These are phyloP conservation scores for Carcharodon carcharias DNA, from an alignment of 2,797 vertebrate species.

Conservation along the genomic window DNA sequence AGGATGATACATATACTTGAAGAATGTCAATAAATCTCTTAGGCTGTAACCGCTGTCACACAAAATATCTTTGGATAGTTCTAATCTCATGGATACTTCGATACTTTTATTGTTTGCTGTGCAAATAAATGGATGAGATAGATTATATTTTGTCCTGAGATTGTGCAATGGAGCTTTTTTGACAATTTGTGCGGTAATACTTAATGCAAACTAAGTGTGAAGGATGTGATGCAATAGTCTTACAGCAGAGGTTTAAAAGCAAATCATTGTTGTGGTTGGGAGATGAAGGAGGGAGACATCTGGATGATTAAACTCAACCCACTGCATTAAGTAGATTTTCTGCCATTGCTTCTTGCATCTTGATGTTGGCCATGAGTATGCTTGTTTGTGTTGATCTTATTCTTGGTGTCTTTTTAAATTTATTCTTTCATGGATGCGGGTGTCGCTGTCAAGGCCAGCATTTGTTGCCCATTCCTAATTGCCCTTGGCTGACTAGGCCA, in stretches of 20 bases:
- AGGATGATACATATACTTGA: not conserved
- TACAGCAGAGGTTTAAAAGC: not conserved
- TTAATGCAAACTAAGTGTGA: not conserved
- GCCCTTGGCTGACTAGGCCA: too few species aligned
- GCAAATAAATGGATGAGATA: not conserved
- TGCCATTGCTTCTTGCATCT: not conserved
- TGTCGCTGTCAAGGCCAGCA: too few species aligned
- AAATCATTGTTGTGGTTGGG: not conserved
- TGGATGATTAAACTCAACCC: not conserved
- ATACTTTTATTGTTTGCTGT: not conserved
- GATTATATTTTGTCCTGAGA: not conserved
- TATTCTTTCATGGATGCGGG: too few species aligned
- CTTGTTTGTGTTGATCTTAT: not conserved
- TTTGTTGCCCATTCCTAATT: too few species aligned
- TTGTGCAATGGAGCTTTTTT: not conserved
- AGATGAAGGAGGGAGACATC: not conserved
- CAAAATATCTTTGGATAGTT: not conserved
- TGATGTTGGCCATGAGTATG: not conserved
- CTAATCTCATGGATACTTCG: not conserved
- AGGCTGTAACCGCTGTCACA: not conserved
- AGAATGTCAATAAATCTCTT: not conserved
- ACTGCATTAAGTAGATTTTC: not conserved
- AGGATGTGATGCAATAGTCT: not conserved
- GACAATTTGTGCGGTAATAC: not conserved
- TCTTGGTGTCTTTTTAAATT: not conserved